phyloP scores from a whole-genome alignment of 1,140 invertebrate species.

The Drosophila erecta region DNA sequence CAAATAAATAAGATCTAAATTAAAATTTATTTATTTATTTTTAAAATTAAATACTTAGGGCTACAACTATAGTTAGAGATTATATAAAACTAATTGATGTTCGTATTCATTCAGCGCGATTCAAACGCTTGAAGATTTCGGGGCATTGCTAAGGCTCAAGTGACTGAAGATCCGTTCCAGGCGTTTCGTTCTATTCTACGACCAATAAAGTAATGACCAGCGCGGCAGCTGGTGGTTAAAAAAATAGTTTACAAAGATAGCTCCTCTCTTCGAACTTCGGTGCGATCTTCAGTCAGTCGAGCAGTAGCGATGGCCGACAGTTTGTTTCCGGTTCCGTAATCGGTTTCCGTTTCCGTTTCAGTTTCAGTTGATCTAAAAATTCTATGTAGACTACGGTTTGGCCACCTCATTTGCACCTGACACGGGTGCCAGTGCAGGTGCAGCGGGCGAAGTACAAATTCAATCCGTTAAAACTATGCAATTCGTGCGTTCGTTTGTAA shows the following conservation, averaged over 20 bases:
- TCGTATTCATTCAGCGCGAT: conserved; percentile 67
- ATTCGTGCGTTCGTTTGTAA: conserved; percentile 75
- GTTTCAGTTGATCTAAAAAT: conserved; percentile 75
- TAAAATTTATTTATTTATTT: conserved; percentile 84
- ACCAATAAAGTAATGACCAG: conserved; percentile 39
- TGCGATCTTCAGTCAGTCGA: conserved; percentile 81
- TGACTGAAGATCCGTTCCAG: conserved; percentile 63
- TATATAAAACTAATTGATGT: conserved; percentile 80
- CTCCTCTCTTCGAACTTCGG: conserved; percentile 22
- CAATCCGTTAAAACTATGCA: conserved; percentile 80
- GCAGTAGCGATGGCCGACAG: conserved; percentile 73
- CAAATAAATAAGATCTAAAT: conserved; percentile 82
- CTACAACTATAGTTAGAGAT: conserved; percentile 81
- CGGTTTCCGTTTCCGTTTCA: conserved; percentile 49
- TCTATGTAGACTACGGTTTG: conserved; percentile 66
- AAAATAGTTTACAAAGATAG: conserved; percentile 75
- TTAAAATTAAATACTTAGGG: conserved; percentile 81
- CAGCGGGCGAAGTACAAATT: conserved; percentile 65
- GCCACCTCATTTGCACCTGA: conserved; percentile 47
- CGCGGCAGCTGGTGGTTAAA: conserved; percentile 48
- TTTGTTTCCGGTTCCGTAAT: conserved; percentile 57
- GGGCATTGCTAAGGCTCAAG: conserved; percentile 81
- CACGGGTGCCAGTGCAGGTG: conserved; percentile 30
- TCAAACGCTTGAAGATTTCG: conserved; percentile 43
- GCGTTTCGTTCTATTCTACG: conserved; percentile 25